These are phyloP conservation scores for Lithosia quadra DNA, from an alignment of 2,888 invertebrate species.

Conservation along the genomic window DNA sequence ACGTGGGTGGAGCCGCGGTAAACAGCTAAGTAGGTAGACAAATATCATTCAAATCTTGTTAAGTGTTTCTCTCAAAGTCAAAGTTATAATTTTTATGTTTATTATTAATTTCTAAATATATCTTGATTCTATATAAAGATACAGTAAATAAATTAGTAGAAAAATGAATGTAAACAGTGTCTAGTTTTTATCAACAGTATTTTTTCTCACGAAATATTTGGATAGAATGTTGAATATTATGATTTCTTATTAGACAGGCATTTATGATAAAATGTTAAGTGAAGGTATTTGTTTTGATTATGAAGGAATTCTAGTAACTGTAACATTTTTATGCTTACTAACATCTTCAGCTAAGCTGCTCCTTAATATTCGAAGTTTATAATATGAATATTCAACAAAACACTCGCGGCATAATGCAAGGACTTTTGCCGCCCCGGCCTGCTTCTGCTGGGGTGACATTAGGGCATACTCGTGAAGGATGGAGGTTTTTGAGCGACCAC, in stretches of 20 bases:
- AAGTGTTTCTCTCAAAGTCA: neutral
- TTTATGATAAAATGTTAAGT: neutral
- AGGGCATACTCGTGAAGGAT: no score
- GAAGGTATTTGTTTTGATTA: neutral
- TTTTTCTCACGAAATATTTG: neutral
- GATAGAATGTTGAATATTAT: neutral
- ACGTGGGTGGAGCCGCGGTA: no score
- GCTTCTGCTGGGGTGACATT: no score
- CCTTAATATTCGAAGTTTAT: no score
- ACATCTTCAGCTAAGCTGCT: no score
- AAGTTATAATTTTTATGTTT: neutral
- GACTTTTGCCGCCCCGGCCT: no score
- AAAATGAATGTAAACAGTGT: neutral
- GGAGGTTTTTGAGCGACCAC: no score
- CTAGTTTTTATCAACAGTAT: neutral
- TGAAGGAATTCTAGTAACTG: neutral
- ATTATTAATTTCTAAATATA: neutral
- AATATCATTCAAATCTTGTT: neutral
- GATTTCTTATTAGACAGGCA: neutral
- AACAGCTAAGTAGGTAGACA: neutral
- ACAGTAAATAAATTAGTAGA: neutral
- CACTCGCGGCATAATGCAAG: no score
- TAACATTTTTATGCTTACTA: no score
- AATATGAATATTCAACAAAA: no score
- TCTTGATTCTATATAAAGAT: neutral